Percentiles rank a stretch among this genome's conserved stretches.
Evolutionary conservation across 1,140 invertebrate genomes (phyloP).

Genomic region (Sminthurinus signatus): DNA sequence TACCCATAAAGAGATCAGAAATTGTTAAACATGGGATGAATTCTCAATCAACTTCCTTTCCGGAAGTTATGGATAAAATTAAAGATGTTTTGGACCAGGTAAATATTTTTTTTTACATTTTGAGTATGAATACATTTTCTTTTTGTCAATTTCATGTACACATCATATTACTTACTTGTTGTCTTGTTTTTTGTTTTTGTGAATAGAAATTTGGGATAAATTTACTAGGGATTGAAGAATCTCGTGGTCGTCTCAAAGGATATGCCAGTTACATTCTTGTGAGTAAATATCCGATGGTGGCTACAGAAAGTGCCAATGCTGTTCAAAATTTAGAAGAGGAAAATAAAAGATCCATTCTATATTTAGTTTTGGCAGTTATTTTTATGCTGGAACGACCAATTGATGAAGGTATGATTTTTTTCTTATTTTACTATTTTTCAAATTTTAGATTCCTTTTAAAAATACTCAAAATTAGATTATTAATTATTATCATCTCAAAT

Average conservation of each 20-base stretch:
- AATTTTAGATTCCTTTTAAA: too few relatives aligned
- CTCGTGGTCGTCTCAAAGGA: not conserved
- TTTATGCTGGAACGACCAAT: constrained; percentile 33
- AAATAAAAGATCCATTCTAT: constrained; percentile 21
- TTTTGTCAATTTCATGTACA: too few relatives aligned
- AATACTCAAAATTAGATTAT: too few relatives aligned
- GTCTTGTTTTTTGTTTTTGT: too few relatives aligned
- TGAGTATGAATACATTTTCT: too few relatives aligned
- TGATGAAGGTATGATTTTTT: constrained; percentile 37
- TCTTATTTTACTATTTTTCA: too few relatives aligned
- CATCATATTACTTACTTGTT: too few relatives aligned
- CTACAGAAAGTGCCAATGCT: constrained; percentile 11
- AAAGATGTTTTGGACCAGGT: constrained; percentile 17
- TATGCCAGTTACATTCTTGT: constrained; percentile 24
- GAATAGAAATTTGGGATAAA: constrained; percentile 30
- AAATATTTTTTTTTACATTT: too few relatives aligned
- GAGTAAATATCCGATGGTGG: constrained; percentile 25
- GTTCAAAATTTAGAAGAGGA: constrained; percentile 13
- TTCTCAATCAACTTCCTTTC: constrained; percentile 20
- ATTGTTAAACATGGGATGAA: constrained; percentile 36
- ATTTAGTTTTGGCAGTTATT: constrained; percentile 18
- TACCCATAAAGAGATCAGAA: constrained; percentile 33
- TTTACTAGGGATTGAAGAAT: constrained; percentile 17
- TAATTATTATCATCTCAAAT: too few relatives aligned
- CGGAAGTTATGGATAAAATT: constrained; percentile 27